Evolutionary conservation across 1,140 invertebrate species (phyloP).

Genomic region (Adelges cooleyi): DNA sequence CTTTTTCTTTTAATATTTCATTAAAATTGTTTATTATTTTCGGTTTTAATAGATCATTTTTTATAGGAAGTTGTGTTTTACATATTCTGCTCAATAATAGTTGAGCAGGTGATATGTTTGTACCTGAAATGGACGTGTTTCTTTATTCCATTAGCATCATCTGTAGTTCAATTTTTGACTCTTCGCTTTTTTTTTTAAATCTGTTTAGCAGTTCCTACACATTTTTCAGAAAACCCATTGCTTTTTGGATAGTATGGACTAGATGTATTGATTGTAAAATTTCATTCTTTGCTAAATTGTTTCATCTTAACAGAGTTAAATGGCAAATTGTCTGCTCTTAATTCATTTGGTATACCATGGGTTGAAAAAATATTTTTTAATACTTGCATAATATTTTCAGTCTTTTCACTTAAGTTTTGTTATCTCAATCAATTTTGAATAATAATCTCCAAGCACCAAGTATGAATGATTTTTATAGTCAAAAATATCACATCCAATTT

Average conservation of each 20-base stretch:
- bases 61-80: background rate
- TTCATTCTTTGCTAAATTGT: background rate
- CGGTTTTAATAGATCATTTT: background rate
- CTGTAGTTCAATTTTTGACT: background rate
- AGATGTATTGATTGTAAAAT: background rate
- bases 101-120: background rate
- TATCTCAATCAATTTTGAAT: background rate
- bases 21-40: background rate
- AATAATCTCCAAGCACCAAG: background rate
- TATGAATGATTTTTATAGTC: background rate
- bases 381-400: background rate
- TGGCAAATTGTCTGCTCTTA: background rate
- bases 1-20: background rate
- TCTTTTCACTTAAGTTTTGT: background rate
- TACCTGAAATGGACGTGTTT: background rate
- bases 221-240: background rate
- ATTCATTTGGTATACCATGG: background rate
- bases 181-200: background rate
- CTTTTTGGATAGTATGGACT: background rate
- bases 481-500: background rate
- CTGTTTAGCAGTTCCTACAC: background rate
- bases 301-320: background rate
- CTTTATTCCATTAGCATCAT: background rate
- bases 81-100: background rate
- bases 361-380: constrained; percentile 5